Evolutionary conservation across 2,888 invertebrate species (phyloP), one percentile per base, ranked within the genome.

Genomic region (Cremastinae sp.): DNA sequence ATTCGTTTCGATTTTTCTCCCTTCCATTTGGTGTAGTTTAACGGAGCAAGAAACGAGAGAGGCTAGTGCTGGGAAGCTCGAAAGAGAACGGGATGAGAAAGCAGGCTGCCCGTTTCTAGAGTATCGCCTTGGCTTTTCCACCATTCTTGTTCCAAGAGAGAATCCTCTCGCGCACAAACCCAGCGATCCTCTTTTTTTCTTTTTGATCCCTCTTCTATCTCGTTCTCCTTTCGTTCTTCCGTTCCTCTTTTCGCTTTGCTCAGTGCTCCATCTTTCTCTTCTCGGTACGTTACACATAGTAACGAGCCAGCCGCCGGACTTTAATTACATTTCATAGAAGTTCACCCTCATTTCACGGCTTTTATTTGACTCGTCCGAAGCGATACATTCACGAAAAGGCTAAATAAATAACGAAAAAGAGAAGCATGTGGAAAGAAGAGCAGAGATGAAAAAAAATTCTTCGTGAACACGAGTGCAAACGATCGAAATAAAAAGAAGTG

Each of bases 321-420:
- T 74, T 70, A 74, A 74, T 74, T 74, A 70, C 74, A 65, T 70
- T 74, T 70, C 64, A 56, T 59, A 59, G 49, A 59, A 56, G 56
- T 55, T 56, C 39, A 28, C 5, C 39, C 64, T 20, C 41, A 56
- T 62, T 71, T 39, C 3, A 45, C 14, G n/a, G 12, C 28, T 43
- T 12, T 8, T 20, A 41, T 43, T 45, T 53, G n/a, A 7, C 56
- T 47, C 28, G 37, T n/a, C 28, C 12, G 49, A 37, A 16, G 16
- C 71, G 55, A 64, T 47, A 71, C 55, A 56, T 28, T 64, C 14
- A 39, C 22, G 7, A 14, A 55, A 49, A 16, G 14, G n/a, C 35
- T 16, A 18, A 22, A 41, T 14, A 58, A 58, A 68, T 20, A 37
- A 45, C 35, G 14, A 16, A 10, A 35, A 37, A 37, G 37, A 47